Evolutionary conservation across 2,888 invertebrate species (phyloP), one percentile per base, ranked within the genome.

Genomic region (Lycia hirtaria): DNA sequence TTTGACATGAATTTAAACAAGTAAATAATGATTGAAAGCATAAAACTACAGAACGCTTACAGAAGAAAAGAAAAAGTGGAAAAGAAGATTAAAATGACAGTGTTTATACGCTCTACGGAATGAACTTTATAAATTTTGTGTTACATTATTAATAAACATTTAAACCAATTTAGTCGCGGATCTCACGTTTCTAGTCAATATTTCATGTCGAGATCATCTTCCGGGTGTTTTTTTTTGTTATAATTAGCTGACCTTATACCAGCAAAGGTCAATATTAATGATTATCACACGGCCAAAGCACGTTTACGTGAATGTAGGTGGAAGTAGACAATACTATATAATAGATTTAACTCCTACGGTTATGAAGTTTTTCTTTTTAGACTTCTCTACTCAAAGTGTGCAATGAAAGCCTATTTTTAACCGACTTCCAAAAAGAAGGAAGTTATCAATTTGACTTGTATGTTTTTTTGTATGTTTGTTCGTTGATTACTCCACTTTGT

Each of bases 221-320:
- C 88, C 88, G 87, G 80, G 83, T 81, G n/a, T 50, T 65, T 56
- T 41, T 75, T 73, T 81, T 81, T 76, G 70, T 71, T 75, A 77
- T 79, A 84, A 85, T 85, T 82, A 83, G 63, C 70, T 80, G 81
- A 80, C 80, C 80, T 85, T 72, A 76, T 56, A 71, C 58, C 62
- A 67, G 57, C 66, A 72, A 82, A 85, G 82, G 81, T 78, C 80
- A 80, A 68, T 67, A 72, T 78, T 79, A 80, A 83, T 81, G 79
- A 80, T 80, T 73, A 71, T 63, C 67, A 71, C 72, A 73, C 64
- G 64, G 67, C 73, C 81, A 83, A 87, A 85, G 87, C 12, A 35
- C 20, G 22, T 41, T 41, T 10, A 38, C 32, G 22, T 49, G 47
- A 61, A 64, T 53, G 62, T 60, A 66, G 67, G 72, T 64, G 51